A percentile compares a stretch with the other conserved stretches of the same genome.
Conservation (phyloP, 2,888 invertebrate species). For the Drosophila incognita region DNA sequence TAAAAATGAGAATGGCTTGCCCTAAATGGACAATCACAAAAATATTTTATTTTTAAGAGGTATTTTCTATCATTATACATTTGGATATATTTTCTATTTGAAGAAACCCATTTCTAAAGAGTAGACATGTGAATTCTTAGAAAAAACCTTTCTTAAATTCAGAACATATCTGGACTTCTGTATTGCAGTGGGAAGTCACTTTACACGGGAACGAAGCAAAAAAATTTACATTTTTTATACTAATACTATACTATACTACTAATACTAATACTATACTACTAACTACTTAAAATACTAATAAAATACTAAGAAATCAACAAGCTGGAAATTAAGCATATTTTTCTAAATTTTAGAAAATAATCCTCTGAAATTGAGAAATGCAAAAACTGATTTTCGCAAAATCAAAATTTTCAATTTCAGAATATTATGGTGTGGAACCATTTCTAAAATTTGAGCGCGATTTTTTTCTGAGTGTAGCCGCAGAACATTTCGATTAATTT, state of each 20-base stretch:
- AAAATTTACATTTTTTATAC: too few species aligned
- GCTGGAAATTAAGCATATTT: neutral
- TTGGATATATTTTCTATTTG: neutral
- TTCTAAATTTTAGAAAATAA: too few species aligned
- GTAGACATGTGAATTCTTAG: neutral
- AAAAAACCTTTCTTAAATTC: neutral
- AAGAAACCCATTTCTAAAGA: too few species aligned
- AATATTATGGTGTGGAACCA: neutral
- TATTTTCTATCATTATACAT: neutral
- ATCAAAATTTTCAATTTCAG: neutral
- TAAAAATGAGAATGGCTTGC: neutral
- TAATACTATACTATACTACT: neutral
- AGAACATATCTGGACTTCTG: neutral
- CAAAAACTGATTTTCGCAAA: neutral
- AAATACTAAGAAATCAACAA: neutral
- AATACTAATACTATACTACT: too few species aligned
- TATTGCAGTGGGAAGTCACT: neutral
- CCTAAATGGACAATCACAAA: neutral
- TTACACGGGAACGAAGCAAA: neutral
- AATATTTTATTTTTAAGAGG: neutral
- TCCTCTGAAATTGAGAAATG: neutral
- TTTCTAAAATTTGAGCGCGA: rapidly evolving
- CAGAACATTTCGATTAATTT: neutral
- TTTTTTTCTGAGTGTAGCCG: neutral
- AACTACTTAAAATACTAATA: neutral